These are phyloP conservation scores for Cryptocephalus primarius DNA, from an alignment of 2,888 invertebrate genomes.

Conservation along the genomic window DNA sequence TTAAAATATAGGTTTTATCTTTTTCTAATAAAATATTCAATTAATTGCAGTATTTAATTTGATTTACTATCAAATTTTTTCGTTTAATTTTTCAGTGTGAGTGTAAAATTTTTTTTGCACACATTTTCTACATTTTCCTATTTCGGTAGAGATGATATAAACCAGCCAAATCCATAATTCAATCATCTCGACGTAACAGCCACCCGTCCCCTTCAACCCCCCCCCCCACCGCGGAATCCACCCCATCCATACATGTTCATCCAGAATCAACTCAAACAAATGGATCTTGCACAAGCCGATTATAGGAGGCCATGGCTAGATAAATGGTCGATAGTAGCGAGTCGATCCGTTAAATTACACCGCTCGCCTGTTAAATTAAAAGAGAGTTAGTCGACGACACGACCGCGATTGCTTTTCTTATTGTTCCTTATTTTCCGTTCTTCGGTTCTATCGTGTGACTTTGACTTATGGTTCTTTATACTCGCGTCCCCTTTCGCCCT, in stretches of 20 bases:
- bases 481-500: no score
- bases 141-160: no score
- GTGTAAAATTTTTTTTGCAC: no score
- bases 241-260: slow-evolving; percentile 9
- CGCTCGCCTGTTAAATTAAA: slow-evolving; percentile 36
- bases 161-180: no score
- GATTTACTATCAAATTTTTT: no score
- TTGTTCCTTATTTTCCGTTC: background rate
- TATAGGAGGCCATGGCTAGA: slow-evolving; percentile 28
- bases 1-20: no score
- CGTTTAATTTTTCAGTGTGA: no score
- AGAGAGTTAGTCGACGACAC: slow-evolving; percentile 18
- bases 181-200: no score
- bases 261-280: slow-evolving; percentile 21
- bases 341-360: slow-evolving; percentile 36
- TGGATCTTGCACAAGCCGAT: slow-evolving; percentile 31
- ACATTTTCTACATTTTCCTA: no score
- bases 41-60: no score
- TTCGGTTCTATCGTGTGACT: background rate
- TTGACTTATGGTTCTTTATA: background rate
- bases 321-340: slow-evolving; percentile 26
- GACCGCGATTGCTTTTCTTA: background rate
- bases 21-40: no score
- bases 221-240: background rate
- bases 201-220: no score